Conservation (phyloP, 2,888 invertebrate species). For the Digitonthophagus gazella region DNA sequence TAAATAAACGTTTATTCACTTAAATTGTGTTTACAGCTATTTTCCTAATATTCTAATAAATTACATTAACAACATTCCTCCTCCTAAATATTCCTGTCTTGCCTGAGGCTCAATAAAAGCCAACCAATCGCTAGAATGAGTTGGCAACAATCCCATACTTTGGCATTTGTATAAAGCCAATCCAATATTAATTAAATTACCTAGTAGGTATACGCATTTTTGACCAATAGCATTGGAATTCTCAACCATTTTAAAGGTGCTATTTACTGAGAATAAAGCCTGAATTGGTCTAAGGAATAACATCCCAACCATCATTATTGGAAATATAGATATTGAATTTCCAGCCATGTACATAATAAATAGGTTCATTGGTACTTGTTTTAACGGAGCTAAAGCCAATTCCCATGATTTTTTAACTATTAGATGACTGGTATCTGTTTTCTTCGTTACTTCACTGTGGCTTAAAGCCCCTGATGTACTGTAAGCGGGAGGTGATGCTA, state of each 20-base stretch:
- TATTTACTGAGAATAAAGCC: slow-evolving; percentile 86
- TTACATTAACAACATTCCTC: slow-evolving; percentile 68
- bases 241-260: slow-evolving; percentile 92
- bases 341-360: slow-evolving; percentile 99
- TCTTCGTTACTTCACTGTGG: slow-evolving; percentile 76
- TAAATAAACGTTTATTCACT: slow-evolving; percentile 32
- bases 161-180: slow-evolving; percentile 96
- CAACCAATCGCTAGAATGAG: slow-evolving; percentile 97
- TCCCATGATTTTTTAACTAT: slow-evolving; percentile 97
- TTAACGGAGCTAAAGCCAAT: slow-evolving; percentile 88
- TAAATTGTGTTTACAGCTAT: slow-evolving; percentile 33
- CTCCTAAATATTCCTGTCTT: slow-evolving; percentile 81
- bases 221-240: slow-evolving; percentile 87
- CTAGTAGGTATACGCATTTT: slow-evolving; percentile 89
- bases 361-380: slow-evolving; percentile 98
- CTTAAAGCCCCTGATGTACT: slow-evolving; percentile 70
- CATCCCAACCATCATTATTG: slow-evolving; percentile 99
- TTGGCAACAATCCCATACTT: slow-evolving; percentile 95
- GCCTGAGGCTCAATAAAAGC: slow-evolving; percentile 93
- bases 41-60: slow-evolving; percentile 31
- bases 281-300: slow-evolving; percentile 94
- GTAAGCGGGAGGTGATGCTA: slow-evolving; percentile 83
- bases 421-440: slow-evolving; percentile 78
- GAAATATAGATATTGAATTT: slow-evolving; percentile 98
- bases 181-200: slow-evolving; percentile 88